Base-by-base conservation (phyloP, 1,140 invertebrate genomes). In the Zaprionus camerounensis region DNA sequence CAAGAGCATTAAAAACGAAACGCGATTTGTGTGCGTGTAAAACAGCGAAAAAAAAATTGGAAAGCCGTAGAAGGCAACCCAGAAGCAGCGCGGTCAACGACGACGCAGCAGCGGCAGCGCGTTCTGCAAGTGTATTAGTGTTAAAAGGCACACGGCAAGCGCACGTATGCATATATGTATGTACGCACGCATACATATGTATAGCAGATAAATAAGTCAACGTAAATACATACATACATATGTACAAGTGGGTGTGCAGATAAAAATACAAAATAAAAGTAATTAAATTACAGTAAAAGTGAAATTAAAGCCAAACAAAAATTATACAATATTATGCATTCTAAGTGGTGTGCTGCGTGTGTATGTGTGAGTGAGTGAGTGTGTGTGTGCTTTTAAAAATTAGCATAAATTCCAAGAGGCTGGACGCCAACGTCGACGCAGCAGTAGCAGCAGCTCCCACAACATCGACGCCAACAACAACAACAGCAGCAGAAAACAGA, bases 41-140 rank as follows among this genome's bases (percentile, higher is more conserved):
- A 49, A 61, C 28, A 34, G 20, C 49, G n/a, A 65, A 53, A 80
- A 80, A 80, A 57, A 71, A 68, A 63, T 82, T 56, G 71, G 69
- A 67, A 72, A 76, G 81, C 79, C 79, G 80, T 76, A 62, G 46
- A 81, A 78, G 71, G 76, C 76, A 85, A 62, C 51, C 66, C 31
- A 66, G 64, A 71, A 82, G 66, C 58, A 77, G 82, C 53, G 78
- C 71, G 71, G 51, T 57, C 66, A 75, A 55, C 80, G 69, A 68
- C 75, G 58, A 68, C 75, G 67, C 58, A 56, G 75, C 58, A 76
- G 78, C 81, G 57, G 62, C 67, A 78, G 69, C 80, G 67, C 57
- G 68, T 67, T 74, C 64, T 87, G 84, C 78, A 84, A 87, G 84
- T 87, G 84, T 87, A 75, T 81, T 87, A 49, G 84, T 84, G 81